Evolutionary conservation across 2,113 vertebrate species (phyloP), one percentile per base, ranked within the genome.

Genomic region (Pelecanus crispus): DNA sequence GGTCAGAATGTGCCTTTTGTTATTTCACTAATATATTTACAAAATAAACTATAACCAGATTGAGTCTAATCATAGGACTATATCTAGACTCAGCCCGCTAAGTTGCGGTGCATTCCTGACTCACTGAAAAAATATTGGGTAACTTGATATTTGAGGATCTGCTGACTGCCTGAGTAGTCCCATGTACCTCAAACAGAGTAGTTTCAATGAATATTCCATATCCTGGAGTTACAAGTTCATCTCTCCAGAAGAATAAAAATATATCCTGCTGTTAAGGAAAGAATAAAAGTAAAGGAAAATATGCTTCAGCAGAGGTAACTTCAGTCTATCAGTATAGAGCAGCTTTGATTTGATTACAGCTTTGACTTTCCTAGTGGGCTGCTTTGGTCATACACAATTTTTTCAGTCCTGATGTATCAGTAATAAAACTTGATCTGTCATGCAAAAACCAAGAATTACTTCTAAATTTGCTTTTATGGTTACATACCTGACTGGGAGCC

Each of bases 261-360:
- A 34, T 7, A 49, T 7, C 29, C 32, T 81, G 7, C 55, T 45
- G 6, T 63, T 50, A 71, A 84, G 14, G 58, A 61, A 61, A 26
- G 13, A 50, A 70, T 32, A 38, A 15, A 73, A 72, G 24, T 49
- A 36, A 1, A 53, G 34, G 42, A 34, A 84, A 88, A 79, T 42
- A 42, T 2, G 0, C 28, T 66, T 38, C 10, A 68, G 38, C 20
- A 65, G n/a, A 58, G 15, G 26, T 5, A 55, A 32, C 19, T 50
- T 59, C 55, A 61, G 17, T 24, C 24, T 31, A 16, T 0, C 5
- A 28, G 32, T 17, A 31, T 1, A 42, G 15, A 61, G n/a, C 40
- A 49, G 67, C 36, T 83, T n/a, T n/a, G n/a, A n/a, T n/a, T n/a
- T 2, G 0, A 2, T 62, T 55, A 45, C 0, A 2, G 45, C 47